phyloP scores from a whole-genome alignment of 1,140 invertebrate genomes.

The Ectropis grisescens region DNA sequence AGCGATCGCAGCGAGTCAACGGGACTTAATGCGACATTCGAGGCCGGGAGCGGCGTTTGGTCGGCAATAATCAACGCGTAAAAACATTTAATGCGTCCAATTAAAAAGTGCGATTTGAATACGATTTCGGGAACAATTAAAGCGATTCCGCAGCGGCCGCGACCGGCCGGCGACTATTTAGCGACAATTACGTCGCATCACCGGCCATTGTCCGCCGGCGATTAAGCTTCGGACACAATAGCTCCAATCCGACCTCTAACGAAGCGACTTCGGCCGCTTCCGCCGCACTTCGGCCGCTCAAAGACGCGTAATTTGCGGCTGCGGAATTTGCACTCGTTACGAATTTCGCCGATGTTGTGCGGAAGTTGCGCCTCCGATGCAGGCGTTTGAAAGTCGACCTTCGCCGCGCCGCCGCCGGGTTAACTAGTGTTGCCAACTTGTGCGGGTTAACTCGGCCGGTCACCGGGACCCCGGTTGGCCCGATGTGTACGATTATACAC shows the following conservation, averaged over 20 bases:
- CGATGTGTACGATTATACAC: slow-evolving; percentile 9
- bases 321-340: slow-evolving; percentile 43
- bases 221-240: slow-evolving; percentile 49
- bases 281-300: slow-evolving; percentile 41
- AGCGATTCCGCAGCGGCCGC: slow-evolving; percentile 29
- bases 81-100: slow-evolving; percentile 26
- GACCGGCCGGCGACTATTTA: slow-evolving; percentile 48
- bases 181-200: slow-evolving; percentile 54
- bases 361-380: slow-evolving; percentile 21
- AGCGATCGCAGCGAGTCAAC: slow-evolving; percentile 32
- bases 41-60: slow-evolving; percentile 35
- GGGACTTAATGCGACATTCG: slow-evolving; percentile 47
- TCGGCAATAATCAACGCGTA: slow-evolving; percentile 41
- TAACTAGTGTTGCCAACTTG: slow-evolving; percentile 17
- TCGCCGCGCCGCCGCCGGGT: slow-evolving; percentile 12
- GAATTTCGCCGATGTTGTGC: slow-evolving; percentile 35
- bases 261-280: slow-evolving; percentile 59
- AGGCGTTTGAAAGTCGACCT: slow-evolving; percentile 36
- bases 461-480: slow-evolving; percentile 16
- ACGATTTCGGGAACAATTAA: slow-evolving; percentile 26
- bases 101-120: slow-evolving; percentile 13
- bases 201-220: slow-evolving; percentile 50
- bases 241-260: slow-evolving; percentile 54
- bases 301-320: slow-evolving; percentile 62
- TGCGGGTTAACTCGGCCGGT: slow-evolving; percentile 21